Evolutionary conservation across 2,797 vertebrate genomes (phyloP), one percentile per base, ranked within the genome.

Genomic region (Halcyon leucocephala): DNA sequence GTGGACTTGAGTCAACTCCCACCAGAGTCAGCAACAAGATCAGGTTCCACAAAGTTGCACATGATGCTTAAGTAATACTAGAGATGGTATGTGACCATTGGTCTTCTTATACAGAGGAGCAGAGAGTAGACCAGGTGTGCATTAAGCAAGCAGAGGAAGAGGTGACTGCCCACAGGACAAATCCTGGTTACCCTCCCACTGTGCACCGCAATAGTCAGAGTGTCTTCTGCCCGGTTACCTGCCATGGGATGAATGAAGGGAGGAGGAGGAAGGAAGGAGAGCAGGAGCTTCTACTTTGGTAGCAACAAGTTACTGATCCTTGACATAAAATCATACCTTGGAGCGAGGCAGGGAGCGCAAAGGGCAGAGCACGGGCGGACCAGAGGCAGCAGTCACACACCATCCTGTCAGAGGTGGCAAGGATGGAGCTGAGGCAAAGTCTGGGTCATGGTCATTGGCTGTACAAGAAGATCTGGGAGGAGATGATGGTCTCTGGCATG

Each of bases 191-290:
- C 29, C n/a, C 26, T 85, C 33, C 20, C 33, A 44, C 49, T 76
- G 31, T 28, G 58, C 24, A 71, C 11, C 55, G n/a, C 82, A 44
- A 1, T 4, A 65, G 46, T 33, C 48, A 89, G 44, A 4, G 12
- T 78, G 44, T 49, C 48, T 61, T 86, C 61, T 90, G 57, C 44
- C 85, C 16, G 8, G 72, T 64, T 73, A 28, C 60, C 42, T 71
- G 52, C 82, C 5, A 2, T 14, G 55, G 18, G 0, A 24, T 89
- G 76, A 37, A 74, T 1, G 41, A 67, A 79, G n/a, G 33, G 72
- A 93, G 88, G 70, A 39, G 87, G 60, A 93, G 55, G 91, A 90
- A 94, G 74, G 79, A 81, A 78, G 77, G 61, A 64, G 49, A 83
- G 61, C 49, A 65, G 46, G 72, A 94, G 85, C 44, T 91, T 94